Evolutionary conservation across 2,888 invertebrate species (phyloP).

Genomic region (Eilema sororculum): DNA sequence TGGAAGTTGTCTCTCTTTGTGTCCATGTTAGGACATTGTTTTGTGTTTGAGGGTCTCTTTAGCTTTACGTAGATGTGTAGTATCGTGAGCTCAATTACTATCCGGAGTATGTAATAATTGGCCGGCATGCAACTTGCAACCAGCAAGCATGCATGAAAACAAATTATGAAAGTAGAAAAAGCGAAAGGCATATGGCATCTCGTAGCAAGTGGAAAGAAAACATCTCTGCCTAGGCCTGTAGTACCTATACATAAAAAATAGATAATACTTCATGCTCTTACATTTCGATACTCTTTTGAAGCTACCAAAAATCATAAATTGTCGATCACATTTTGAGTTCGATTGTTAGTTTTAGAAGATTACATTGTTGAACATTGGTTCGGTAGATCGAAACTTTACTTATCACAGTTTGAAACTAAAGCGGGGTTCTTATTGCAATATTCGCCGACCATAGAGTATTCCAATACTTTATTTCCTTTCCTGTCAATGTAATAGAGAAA

Average conservation of each 20-base stretch:
- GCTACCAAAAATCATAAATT: too few species aligned
- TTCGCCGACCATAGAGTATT: slow-evolving; percentile 27
- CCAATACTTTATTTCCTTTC: slow-evolving; percentile 32
- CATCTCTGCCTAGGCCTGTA: too few species aligned
- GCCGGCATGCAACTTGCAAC: too few species aligned
- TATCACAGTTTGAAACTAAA: slow-evolving; percentile 36
- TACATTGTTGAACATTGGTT: slow-evolving; percentile 18
- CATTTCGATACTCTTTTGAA: too few species aligned
- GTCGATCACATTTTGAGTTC: not conserved
- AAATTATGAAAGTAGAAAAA: too few species aligned
- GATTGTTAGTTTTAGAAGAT: slow-evolving; percentile 17
- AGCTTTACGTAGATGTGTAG: not conserved
- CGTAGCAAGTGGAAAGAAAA: too few species aligned
- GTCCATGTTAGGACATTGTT: not conserved
- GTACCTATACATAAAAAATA: too few species aligned
- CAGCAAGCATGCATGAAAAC: too few species aligned
- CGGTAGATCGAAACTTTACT: slow-evolving; percentile 35
- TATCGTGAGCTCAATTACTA: not conserved
- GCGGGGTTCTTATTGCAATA: slow-evolving; percentile 40
- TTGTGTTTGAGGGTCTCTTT: not conserved
- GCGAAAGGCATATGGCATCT: too few species aligned
- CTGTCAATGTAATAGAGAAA: slow-evolving; percentile 22
- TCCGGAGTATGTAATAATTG: too few species aligned
- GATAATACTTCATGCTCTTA: too few species aligned
- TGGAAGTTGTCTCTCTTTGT: not conserved